Evolutionary conservation across 2,113 vertebrate genomes (phyloP).

Genomic region (Oenanthe melanoleuca): DNA sequence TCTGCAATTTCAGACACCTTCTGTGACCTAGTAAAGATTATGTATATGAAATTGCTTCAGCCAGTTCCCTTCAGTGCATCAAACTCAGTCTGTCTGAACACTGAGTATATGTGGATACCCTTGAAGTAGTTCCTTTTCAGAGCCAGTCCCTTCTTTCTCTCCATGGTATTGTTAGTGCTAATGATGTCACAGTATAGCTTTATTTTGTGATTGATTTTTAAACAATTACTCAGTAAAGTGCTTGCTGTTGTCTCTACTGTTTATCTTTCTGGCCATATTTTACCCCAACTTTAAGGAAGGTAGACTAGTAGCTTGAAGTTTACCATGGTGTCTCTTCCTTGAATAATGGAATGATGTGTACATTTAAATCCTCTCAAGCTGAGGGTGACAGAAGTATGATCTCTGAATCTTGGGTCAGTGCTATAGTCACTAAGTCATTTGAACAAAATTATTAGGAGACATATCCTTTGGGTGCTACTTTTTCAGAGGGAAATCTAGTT

Average conservation of each 20-base stretch:
- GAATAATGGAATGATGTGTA: not conserved
- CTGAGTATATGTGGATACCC: not conserved
- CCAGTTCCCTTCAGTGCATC: not conserved
- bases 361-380: not conserved
- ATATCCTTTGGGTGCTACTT: not conserved
- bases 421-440: not conserved
- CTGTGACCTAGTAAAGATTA: not conserved
- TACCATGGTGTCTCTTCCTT: not conserved
- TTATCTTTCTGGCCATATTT: not conserved
- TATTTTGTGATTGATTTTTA: not conserved
- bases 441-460: not conserved
- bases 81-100: not conserved
- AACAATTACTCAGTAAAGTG: not conserved
- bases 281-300: not conserved
- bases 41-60: not conserved
- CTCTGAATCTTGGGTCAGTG: not conserved
- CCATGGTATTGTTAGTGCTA: not conserved
- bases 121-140: not conserved
- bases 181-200: not conserved
- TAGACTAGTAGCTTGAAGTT: not conserved
- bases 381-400: not conserved
- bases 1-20: not conserved
- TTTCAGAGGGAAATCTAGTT: not conserved
- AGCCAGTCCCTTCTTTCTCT: not conserved
- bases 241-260: not conserved